These are phyloP conservation scores for Argynnis bischoffii DNA, from an alignment of 2,888 invertebrate species.

Conservation along the genomic window DNA sequence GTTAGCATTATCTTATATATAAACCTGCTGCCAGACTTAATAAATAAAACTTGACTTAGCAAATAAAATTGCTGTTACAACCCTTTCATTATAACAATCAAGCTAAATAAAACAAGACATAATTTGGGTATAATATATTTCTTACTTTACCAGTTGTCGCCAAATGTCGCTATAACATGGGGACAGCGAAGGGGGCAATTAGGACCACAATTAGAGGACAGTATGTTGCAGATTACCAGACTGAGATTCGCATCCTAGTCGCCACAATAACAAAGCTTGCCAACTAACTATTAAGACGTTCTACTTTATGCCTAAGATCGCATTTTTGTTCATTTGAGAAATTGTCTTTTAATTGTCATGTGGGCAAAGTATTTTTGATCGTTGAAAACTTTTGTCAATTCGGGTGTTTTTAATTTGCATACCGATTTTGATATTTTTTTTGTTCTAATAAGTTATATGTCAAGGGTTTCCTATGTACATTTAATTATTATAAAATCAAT, in stretches of 20 bases:
- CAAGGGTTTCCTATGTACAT: too few relatives aligned
- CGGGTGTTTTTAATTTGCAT: too few relatives aligned
- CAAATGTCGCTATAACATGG: slow-evolving; percentile 44
- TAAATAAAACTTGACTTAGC: too few relatives aligned
- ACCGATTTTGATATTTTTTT: too few relatives aligned
- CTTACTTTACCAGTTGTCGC: slow-evolving; percentile 41
- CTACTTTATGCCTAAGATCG: slow-evolving; percentile 37
- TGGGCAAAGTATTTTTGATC: background rate
- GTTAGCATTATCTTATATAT: too few relatives aligned
- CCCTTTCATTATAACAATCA: slow-evolving; percentile 1
- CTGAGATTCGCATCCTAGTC: slow-evolving; percentile 68
- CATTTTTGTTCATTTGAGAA: slow-evolving; percentile 13
- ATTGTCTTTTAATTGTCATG: background rate
- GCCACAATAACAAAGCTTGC: slow-evolving; percentile 72
- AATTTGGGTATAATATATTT: slow-evolving; percentile 36
- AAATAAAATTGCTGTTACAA: background rate
- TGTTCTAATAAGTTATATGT: too few relatives aligned
- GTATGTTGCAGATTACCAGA: slow-evolving; percentile 79
- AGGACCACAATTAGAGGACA: slow-evolving; percentile 81
- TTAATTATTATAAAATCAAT: too few relatives aligned
- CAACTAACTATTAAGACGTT: slow-evolving; percentile 76
- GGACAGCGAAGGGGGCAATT: slow-evolving; percentile 68
- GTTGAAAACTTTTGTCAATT: background rate
- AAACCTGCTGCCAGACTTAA: too few relatives aligned
- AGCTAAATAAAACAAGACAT: slow-evolving; percentile 23